Percentiles rank a stretch among this genome's conserved stretches.
phyloP scores from a whole-genome alignment of 2,888 invertebrate species.

The Callyntrura sp. region DNA sequence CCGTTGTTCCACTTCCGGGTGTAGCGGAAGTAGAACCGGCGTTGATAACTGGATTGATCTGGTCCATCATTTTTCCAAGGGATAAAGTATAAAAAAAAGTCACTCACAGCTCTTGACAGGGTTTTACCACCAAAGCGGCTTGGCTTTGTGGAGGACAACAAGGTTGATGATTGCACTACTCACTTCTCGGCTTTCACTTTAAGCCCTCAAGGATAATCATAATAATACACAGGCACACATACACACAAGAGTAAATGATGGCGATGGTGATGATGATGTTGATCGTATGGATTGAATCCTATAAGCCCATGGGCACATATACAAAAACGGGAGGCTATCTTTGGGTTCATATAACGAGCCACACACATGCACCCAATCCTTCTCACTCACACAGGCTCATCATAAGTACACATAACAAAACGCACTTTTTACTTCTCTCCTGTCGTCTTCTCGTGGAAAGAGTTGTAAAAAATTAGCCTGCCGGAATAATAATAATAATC shows the following conservation, averaged over 20 bases:
- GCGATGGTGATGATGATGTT: slow-evolving; percentile 51
- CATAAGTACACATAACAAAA: slow-evolving; percentile 53
- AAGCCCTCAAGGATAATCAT: slow-evolving; percentile 72
- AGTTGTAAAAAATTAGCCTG: slow-evolving; percentile 75
- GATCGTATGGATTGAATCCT: slow-evolving; percentile 70
- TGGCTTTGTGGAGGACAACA: slow-evolving; percentile 55
- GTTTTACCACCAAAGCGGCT: slow-evolving; percentile 40
- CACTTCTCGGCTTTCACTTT: slow-evolving; percentile 68
- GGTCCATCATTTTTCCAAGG: slow-evolving; percentile 73
- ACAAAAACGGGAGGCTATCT: slow-evolving; percentile 8
- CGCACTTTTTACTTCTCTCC: slow-evolving; percentile 45
- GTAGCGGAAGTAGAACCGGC: slow-evolving; percentile 45
- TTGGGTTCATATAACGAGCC: neutral
- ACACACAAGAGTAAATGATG: slow-evolving; percentile 49
- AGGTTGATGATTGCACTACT: slow-evolving; percentile 67
- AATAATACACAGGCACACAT: slow-evolving; percentile 55
- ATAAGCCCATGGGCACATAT: slow-evolving; percentile 51
- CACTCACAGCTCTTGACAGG: slow-evolving; percentile 47
- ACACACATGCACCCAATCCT: slow-evolving; percentile 52
- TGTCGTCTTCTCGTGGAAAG: slow-evolving; percentile 55
- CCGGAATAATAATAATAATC: slow-evolving; percentile 77
- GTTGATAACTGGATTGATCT: slow-evolving; percentile 75
- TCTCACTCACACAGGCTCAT: slow-evolving; percentile 39
- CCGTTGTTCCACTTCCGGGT: slow-evolving; percentile 44
- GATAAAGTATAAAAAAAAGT: slow-evolving; percentile 46